Evolutionary conservation across 2,113 vertebrate genomes (phyloP).

Genomic region (Myanophis thanlyinensis): DNA sequence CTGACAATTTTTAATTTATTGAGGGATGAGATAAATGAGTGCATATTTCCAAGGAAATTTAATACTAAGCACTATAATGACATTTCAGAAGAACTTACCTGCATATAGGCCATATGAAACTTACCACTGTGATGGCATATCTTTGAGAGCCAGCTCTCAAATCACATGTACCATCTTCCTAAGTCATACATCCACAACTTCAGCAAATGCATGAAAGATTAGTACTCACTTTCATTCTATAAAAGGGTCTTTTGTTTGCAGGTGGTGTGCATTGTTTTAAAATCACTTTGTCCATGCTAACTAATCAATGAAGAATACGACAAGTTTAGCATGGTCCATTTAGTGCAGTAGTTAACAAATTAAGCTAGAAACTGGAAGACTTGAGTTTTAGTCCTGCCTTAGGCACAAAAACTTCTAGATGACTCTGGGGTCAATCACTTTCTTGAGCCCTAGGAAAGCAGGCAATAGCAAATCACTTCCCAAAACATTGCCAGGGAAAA

Average conservation of each 20-base stretch:
- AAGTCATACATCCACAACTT: neutral
- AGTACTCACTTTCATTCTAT: neutral
- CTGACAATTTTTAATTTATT: neutral
- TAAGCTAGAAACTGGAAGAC: neutral
- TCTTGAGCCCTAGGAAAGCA: neutral
- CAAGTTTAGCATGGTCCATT: neutral
- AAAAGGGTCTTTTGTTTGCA: neutral
- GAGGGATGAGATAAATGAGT: neutral
- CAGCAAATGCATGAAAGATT: neutral
- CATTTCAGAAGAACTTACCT: neutral
- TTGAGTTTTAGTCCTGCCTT: neutral
- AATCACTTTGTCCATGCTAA: neutral
- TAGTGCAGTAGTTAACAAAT: neutral
- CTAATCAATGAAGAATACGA: neutral
- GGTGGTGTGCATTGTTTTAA: neutral
- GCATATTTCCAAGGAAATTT: neutral
- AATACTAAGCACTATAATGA: neutral
- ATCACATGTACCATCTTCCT: neutral
- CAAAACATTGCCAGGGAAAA: neutral
- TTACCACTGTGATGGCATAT: neutral
- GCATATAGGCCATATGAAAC: neutral
- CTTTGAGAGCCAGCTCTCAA: neutral
- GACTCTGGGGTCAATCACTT: neutral
- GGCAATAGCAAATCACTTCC: neutral
- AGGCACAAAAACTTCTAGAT: neutral